Conservation (phyloP, 1,140 invertebrate genomes). For the Eufriesea mexicana region DNA sequence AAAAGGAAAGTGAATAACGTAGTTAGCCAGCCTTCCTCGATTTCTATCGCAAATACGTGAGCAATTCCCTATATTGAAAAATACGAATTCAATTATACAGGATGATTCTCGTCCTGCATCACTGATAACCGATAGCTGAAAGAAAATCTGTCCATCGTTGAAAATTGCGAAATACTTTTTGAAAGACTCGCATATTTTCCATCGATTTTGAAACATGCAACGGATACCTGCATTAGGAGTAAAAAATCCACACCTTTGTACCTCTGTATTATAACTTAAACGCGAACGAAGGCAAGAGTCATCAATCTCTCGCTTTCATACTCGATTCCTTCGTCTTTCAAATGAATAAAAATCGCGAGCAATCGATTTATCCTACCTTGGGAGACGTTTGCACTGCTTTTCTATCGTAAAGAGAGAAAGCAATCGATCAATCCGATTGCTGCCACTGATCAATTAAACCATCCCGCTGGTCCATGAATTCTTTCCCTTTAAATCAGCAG, state of each 20-base stretch:
- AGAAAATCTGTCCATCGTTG: not conserved
- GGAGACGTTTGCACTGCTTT: not conserved
- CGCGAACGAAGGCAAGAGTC: not conserved
- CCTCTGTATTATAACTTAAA: not conserved
- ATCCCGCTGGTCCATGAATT: not conserved
- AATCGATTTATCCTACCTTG: slow-evolving; percentile 3
- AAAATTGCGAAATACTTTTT: not conserved
- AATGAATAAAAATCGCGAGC: slow-evolving; percentile 13
- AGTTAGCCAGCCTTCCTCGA: not conserved
- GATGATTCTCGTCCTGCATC: not conserved
- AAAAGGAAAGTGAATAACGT: not conserved
- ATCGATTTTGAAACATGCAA: not conserved
- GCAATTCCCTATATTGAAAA: not conserved
- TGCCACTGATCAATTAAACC: not conserved
- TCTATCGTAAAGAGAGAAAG: not conserved
- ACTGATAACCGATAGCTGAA: not conserved
- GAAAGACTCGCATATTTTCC: not conserved
- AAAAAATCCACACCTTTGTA: not conserved
- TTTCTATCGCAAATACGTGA: not conserved
- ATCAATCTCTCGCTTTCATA: slow-evolving; percentile 12
- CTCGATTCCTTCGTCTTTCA: not conserved
- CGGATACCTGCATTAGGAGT: not conserved
- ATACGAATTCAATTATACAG: not conserved
- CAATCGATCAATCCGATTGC: slow-evolving; percentile 13
- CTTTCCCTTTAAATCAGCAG: not conserved